Percentiles rank a stretch among this genome's conserved stretches.
phyloP scores from a whole-genome alignment of 2,888 invertebrate genomes.

The Morinoia aosen region DNA sequence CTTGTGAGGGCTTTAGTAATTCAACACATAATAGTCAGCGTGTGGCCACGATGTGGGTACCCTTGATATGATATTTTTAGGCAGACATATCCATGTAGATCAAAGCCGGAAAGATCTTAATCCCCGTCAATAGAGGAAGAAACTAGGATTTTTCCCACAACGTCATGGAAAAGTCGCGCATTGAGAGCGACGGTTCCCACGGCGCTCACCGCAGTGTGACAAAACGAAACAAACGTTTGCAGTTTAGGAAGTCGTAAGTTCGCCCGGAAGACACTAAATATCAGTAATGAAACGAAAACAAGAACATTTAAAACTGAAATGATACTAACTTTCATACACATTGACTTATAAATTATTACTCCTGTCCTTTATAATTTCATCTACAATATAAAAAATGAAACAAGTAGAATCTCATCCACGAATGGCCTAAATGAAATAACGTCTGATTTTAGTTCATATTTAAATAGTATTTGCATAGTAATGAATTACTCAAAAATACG shows the following conservation, averaged over 20 bases:
- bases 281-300: background rate
- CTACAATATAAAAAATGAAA: background rate
- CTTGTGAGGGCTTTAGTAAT: background rate
- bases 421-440: background rate
- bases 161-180: background rate
- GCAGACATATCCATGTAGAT: background rate
- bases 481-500: no score
- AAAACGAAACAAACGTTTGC: background rate
- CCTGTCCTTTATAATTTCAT: background rate
- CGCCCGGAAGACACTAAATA: background rate
- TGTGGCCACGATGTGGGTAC: background rate
- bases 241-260: background rate
- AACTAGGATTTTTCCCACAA: slow-evolving; percentile 5
- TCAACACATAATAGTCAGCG: background rate
- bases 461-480: background rate
- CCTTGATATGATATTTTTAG: background rate
- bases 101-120: background rate
- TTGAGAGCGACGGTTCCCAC: background rate
- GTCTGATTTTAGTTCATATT: background rate
- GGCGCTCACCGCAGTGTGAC: background rate
- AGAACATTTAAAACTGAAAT: background rate
- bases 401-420: background rate
- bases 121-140: background rate
- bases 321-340: background rate
- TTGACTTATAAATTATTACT: background rate